These are phyloP conservation scores for Prunella strophiata DNA, from an alignment of 2,797 vertebrate genomes.

Conservation along the genomic window DNA sequence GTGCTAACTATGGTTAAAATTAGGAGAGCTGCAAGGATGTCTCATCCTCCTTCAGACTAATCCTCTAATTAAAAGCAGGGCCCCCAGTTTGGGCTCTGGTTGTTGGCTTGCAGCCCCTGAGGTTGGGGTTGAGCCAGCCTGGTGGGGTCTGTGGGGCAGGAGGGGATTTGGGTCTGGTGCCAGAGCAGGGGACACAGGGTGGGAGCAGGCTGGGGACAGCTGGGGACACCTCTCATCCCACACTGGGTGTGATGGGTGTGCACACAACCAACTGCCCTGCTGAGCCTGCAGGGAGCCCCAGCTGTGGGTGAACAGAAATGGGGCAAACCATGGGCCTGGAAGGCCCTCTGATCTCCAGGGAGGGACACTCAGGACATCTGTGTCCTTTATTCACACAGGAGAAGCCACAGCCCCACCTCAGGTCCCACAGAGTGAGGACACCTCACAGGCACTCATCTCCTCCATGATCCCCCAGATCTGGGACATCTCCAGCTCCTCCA, in stretches of 20 bases:
- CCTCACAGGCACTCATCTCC: rapidly evolving
- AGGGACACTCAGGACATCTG: rapidly evolving
- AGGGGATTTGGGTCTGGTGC: background rate
- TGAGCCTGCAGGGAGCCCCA: rapidly evolving
- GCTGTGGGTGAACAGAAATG: rapidly evolving
- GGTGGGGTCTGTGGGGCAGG: background rate
- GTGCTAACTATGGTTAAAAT: slow-evolving; percentile 55
- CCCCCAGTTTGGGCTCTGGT: background rate
- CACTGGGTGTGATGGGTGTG: rapidly evolving
- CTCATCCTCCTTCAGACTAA: slow-evolving; percentile 8
- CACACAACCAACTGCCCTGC: rapidly evolving
- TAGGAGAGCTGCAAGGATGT: slow-evolving; percentile 15
- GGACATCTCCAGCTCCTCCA: background rate
- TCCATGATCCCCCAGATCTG: rapidly evolving
- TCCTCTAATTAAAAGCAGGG: slow-evolving; percentile 21
- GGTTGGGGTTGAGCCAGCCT: background rate
- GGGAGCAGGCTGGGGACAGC: background rate
- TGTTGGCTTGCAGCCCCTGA: background rate
- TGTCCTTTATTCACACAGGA: background rate
- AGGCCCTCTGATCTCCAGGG: background rate
- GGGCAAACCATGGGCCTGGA: background rate
- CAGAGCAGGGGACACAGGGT: background rate
- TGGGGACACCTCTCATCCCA: background rate
- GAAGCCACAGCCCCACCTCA: background rate
- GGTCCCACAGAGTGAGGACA: rapidly evolving